Evolutionary conservation across 2,797 vertebrate genomes (phyloP), one percentile per base, ranked within the genome.

Genomic region (Vespertilio murinus): DNA sequence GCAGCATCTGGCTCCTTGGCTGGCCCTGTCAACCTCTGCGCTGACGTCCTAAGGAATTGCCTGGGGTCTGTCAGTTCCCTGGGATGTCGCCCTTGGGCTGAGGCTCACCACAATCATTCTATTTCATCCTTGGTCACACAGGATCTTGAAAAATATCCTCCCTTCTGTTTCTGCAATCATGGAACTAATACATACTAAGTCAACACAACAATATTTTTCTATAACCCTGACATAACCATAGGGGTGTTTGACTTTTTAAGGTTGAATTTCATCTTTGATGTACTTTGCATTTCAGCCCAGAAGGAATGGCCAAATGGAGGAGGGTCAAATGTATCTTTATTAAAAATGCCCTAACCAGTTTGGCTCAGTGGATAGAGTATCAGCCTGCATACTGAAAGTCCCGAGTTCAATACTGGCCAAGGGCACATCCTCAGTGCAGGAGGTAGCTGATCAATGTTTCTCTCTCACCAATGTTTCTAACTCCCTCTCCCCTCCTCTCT

Each of bases 1-100:
- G 92, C 47, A 95, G 25, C 94, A 95, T 95, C 93, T 96, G 95
- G 79, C 52, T 97, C 25, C 73, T 95, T 97, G 86, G 93, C 88
- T 97, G 92, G 33, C 93, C 95, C 90, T 64, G 49, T 93, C 96
- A 96, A 78, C 84, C 45, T 95, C 78, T 89, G 6, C 33, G 0
- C 18, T 88, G 90, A 93, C 13, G 28, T 88, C 81, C 90, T 59
- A 71, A 71, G 86, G 94, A 79, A 85, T 70, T 9, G 11, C 49
- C 52, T 70, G 23, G 0, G 49, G 87, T 88, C 80, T 95, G 59
- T 94, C 95, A 94, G 64, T 81, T 96, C 92, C 93, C 94, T 8
- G 78, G 35, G 86, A 94, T 77, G 47, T 4, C 2, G 0, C 56
- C 11, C 2, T 40, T 30, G 89, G 79, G 64, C 64, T 82, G 30